These are phyloP conservation scores for Eilema caniola DNA, from an alignment of 2,888 invertebrate genomes.

Conservation along the genomic window DNA sequence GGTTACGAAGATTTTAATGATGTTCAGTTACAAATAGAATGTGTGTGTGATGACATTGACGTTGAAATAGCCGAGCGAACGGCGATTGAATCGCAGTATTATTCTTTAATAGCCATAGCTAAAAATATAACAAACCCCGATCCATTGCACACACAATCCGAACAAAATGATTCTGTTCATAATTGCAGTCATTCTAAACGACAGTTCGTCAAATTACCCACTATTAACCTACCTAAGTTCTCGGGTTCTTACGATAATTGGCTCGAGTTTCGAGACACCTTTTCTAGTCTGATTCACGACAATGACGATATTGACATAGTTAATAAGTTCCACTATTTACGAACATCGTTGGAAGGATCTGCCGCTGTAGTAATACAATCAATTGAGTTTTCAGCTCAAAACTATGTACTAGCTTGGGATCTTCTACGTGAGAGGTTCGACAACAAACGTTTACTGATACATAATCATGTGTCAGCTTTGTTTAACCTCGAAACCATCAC, in stretches of 20 bases:
- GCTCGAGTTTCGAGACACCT: background rate
- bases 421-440: background rate
- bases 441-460: no score
- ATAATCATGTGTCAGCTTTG: background rate
- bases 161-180: no score
- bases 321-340: background rate
- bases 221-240: no score
- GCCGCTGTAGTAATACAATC: background rate
- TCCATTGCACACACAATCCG: no score
- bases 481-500: no score
- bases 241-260: background rate
- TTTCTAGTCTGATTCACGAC: background rate
- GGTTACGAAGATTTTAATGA: background rate
- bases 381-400: constrained; percentile 1
- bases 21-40: background rate
- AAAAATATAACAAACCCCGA: no score
- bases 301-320: background rate
- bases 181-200: no score
- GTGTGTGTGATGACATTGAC: background rate
- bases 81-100: no score
- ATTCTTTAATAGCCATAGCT: no score
- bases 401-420: background rate
- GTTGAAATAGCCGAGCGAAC: no score
- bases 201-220: no score
- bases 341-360: background rate